Evolutionary conservation across 2,113 vertebrate species (phyloP).

Genomic region (Nipponia nippon): DNA sequence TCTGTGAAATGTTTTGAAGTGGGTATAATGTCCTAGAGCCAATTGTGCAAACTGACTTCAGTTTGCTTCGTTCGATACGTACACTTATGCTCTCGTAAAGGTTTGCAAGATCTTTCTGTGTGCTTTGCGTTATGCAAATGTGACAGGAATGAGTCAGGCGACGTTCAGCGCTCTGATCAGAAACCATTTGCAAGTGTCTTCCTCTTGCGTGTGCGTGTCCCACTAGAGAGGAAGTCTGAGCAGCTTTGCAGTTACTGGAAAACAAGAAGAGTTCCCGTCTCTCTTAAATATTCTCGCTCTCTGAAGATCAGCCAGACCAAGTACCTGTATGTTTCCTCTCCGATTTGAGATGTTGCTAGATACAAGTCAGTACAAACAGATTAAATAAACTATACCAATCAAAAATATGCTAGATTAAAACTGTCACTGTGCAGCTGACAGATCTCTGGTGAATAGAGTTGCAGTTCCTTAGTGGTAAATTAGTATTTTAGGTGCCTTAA

Average conservation of each 20-base stretch:
- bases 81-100: neutral
- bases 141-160: neutral
- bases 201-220: neutral
- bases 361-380: neutral
- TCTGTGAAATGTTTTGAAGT: neutral
- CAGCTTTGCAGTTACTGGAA: neutral
- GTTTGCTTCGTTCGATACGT: neutral
- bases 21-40: neutral
- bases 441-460: neutral
- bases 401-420: neutral
- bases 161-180: neutral
- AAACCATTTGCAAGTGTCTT: slow-evolving; percentile 19
- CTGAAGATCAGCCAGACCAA: neutral
- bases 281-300: neutral
- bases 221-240: slow-evolving; percentile 5
- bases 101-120: neutral
- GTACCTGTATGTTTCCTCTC: neutral
- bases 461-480: neutral
- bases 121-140: neutral
- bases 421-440: neutral
- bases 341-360: neutral
- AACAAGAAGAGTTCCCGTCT: neutral
- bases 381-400: neutral
- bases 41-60: neutral
- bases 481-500: neutral